Percentiles rank a stretch among this genome's conserved stretches.
These are phyloP conservation scores for Halictus rubicundus DNA, from an alignment of 1,140 invertebrate genomes.

Conservation along the genomic window DNA sequence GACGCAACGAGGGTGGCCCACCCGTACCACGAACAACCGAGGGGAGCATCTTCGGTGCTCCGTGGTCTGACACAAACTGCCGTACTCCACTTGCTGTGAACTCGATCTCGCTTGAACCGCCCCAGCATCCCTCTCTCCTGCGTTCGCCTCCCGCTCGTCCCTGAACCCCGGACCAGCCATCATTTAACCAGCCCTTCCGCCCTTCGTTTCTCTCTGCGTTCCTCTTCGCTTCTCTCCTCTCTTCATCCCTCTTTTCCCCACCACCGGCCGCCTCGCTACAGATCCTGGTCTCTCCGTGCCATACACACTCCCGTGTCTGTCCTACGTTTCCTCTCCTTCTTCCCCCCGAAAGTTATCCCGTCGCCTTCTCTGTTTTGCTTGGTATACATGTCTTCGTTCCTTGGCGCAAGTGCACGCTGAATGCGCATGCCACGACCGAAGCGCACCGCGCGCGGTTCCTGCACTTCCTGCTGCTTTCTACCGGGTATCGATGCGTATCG, in stretches of 20 bases:
- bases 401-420: conserved; percentile 65
- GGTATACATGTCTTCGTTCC: conserved; percentile 9
- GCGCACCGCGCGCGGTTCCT: conserved; percentile 55
- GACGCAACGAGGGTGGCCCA: conserved; percentile 64
- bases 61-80: conserved; percentile 77
- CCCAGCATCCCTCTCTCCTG: conserved; percentile 67
- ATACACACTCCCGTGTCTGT: conserved; percentile 18
- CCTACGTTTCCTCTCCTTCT: conserved; percentile 12
- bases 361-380: neutral
- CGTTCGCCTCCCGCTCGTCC: conserved; percentile 20
- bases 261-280: conserved; percentile 45
- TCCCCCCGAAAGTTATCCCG: neutral
- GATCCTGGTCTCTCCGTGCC: conserved; percentile 43
- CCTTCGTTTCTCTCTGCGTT: conserved; percentile 36
- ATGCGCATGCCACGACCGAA: conserved; percentile 72
- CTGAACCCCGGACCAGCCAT: conserved; percentile 15
- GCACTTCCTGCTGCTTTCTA: conserved; percentile 32
- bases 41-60: conserved; percentile 74
- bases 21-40: conserved; percentile 60
- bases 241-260: conserved; percentile 29
- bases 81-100: conserved; percentile 73
- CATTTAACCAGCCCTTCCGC: conserved; percentile 37
- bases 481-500: conserved; percentile 6
- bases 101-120: conserved; percentile 71
- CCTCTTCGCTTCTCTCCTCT: conserved; percentile 13